Evolutionary conservation across 1,140 invertebrate genomes (phyloP).

Genomic region (Nasonia vitripennis): DNA sequence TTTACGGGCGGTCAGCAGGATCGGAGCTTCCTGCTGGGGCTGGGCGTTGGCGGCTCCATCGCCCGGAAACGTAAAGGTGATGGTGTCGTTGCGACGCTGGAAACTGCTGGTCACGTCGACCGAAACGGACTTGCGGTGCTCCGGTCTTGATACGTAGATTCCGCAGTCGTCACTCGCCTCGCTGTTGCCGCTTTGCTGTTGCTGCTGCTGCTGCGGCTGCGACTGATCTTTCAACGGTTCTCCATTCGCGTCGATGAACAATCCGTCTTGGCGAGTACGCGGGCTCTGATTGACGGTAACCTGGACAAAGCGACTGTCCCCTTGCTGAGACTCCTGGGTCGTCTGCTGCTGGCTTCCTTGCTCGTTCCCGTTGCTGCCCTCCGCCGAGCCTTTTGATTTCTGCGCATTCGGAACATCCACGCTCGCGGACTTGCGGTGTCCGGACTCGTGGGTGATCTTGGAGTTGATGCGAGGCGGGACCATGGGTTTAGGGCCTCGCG

Average conservation of each 20-base stretch:
- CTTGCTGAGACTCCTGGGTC: conserved; percentile 34
- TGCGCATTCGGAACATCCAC: conserved; percentile 61
- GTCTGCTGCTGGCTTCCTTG: conserved; percentile 17
- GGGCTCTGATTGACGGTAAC: conserved; percentile 67
- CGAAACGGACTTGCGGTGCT: conserved; percentile 70
- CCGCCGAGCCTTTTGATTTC: conserved; percentile 55
- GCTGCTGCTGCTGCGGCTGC: conserved; percentile 53
- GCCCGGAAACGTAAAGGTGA: conserved; percentile 69
- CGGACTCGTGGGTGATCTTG: conserved; percentile 71
- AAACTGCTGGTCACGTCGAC: conserved; percentile 67
- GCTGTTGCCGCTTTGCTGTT: conserved; percentile 59
- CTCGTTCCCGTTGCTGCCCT: conserved; percentile 29
- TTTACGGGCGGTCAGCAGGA: conserved; percentile 60
- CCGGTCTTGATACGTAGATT: conserved; percentile 66
- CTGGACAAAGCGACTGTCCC: conserved; percentile 59
- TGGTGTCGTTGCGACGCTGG: conserved; percentile 68
- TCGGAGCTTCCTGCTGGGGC: conserved; percentile 20
- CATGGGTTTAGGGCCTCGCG: conserved; percentile 71
- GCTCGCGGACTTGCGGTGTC: conserved; percentile 64
- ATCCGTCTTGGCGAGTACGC: conserved; percentile 70
- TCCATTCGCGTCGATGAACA: conserved; percentile 69
- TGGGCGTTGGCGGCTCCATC: conserved; percentile 60
- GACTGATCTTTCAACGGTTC: conserved; percentile 54
- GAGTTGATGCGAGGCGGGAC: conserved; percentile 72
- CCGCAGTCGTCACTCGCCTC: conserved; percentile 60